Conservation (phyloP, 2,888 invertebrate species). For the Seladonia tumulorum region DNA sequence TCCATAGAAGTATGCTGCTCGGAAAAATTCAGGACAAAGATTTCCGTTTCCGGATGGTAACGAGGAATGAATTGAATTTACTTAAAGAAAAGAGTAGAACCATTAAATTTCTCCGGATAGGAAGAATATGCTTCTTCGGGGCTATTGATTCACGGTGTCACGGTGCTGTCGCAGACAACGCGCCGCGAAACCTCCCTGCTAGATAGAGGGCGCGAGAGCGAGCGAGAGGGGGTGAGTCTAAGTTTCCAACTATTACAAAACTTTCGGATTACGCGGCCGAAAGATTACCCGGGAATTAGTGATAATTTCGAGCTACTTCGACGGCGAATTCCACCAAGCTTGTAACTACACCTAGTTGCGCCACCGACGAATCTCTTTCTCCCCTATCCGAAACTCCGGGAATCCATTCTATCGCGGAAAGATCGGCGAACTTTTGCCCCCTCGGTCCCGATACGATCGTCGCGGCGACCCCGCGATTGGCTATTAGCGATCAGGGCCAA, state of each 20-base stretch:
- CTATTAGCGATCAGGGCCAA: conserved; percentile 56
- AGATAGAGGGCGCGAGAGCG: not conserved
- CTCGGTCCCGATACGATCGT: conserved; percentile 48
- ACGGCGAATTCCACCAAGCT: conserved; percentile 46
- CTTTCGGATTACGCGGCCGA: conserved; percentile 50
- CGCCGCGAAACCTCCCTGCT: conserved; percentile 44
- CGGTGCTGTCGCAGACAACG: conserved; percentile 50
- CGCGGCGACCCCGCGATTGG: conserved; percentile 37
- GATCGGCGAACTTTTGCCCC: conserved; percentile 50
- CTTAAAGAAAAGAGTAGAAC: no score
- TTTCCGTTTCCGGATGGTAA: no score
- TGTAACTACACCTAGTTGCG: conserved; percentile 51
- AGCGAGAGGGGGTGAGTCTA: conserved; percentile 21
- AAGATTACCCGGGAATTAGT: conserved; percentile 63
- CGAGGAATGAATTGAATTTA: no score
- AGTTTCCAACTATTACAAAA: conserved; percentile 61
- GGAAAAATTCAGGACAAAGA: no score
- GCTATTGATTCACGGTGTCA: conserved; percentile 39
- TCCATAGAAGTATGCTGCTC: no score
- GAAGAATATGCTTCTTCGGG: conserved; percentile 26
- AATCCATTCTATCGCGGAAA: conserved; percentile 26
- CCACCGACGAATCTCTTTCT: conserved; percentile 36
- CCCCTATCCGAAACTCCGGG: not conserved
- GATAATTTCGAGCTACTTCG: conserved; percentile 62
- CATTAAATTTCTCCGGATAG: conserved; percentile 28